These are phyloP conservation scores for Mya arenaria DNA, from an alignment of 1,140 invertebrate species.

Conservation along the genomic window DNA sequence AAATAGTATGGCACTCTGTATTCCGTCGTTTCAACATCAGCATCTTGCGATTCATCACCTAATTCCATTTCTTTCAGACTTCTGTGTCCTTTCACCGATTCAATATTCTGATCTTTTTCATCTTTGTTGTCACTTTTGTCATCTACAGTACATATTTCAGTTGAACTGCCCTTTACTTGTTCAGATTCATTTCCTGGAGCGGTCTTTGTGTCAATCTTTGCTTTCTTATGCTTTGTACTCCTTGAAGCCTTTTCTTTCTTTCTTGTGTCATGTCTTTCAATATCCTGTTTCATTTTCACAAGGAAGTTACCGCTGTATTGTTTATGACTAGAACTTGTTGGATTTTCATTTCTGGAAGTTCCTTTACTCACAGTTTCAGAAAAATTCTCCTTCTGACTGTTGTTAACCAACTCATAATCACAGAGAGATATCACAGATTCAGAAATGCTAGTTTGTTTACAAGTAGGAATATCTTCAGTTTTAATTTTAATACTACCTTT, in stretches of 20 bases:
- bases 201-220: background rate
- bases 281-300: background rate
- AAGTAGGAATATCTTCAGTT: background rate
- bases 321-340: background rate
- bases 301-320: background rate
- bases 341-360: background rate
- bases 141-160: background rate
- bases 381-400: background rate
- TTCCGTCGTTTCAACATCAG: background rate
- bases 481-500: background rate
- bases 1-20: constrained; percentile 78
- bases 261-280: background rate
- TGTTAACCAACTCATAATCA: background rate
- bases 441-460: background rate
- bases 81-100: background rate
- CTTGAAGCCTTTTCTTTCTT: background rate
- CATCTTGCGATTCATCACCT: background rate
- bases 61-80: background rate
- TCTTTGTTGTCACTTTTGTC: background rate
- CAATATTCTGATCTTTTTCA: background rate
- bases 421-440: background rate
- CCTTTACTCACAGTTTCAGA: too few species aligned
- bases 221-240: background rate
- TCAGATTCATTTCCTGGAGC: background rate
- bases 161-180: background rate